Percentiles rank a stretch among this genome's conserved stretches.
These are phyloP conservation scores for Stratiomys singularior DNA, from an alignment of 2,888 invertebrate genomes.

Conservation along the genomic window DNA sequence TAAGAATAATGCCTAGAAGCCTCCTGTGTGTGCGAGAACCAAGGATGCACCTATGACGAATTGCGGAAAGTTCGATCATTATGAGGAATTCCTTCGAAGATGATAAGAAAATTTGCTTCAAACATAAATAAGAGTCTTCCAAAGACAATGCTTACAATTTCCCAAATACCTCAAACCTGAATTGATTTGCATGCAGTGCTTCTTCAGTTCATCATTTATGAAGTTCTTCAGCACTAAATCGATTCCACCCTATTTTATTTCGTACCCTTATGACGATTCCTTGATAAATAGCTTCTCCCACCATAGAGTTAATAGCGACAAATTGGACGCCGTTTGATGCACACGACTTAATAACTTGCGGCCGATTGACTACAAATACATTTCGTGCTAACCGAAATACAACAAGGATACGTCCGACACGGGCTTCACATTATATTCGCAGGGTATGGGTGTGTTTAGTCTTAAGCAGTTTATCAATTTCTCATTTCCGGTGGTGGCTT, in stretches of 20 bases:
- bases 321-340: slow-evolving; percentile 64
- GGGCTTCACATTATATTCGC: not conserved
- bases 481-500: slow-evolving; percentile 46
- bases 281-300: slow-evolving; percentile 47
- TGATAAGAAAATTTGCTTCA: too few relatives aligned
- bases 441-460: slow-evolving; percentile 42
- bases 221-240: not conserved
- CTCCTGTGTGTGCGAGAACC: too few relatives aligned
- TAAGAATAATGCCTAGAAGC: too few relatives aligned
- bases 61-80: too few relatives aligned
- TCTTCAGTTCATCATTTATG: too few relatives aligned
- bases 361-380: slow-evolving; percentile 45
- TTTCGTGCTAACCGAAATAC: slow-evolving; percentile 13
- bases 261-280: not conserved
- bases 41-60: too few relatives aligned
- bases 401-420: not conserved
- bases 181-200: too few relatives aligned
- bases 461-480: slow-evolving; percentile 48
- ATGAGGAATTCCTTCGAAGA: too few relatives aligned
- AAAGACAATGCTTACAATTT: too few relatives aligned
- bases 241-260: not conserved
- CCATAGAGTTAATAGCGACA: slow-evolving; percentile 65
- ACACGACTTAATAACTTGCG: slow-evolving; percentile 61
- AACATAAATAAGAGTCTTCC: too few relatives aligned
- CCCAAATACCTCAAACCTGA: too few relatives aligned